Evolutionary conservation across 64 coral and sea anemone species (phyloP), one percentile per base, ranked within the genome.

Genomic region (Stichodactyla helianthus): DNA sequence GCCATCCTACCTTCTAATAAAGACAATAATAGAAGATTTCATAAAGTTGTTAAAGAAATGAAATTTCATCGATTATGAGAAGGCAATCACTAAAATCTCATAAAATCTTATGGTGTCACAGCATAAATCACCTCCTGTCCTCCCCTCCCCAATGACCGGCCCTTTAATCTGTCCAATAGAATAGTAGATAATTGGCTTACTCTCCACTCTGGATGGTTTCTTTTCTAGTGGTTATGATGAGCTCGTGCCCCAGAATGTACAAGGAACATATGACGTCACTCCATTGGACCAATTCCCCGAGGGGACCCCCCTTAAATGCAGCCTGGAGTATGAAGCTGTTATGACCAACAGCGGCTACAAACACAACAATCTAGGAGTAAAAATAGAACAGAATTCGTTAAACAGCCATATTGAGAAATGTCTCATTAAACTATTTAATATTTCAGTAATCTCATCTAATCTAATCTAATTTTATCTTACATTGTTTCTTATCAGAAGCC

Each of bases 231-330:
- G 68, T 63, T 44, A 93, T 55, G 15, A 81, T 61, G 14, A 97
- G 52, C 5, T 97, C 94, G 54, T 97, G 94, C 14, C 94, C 94
- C 51, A 97, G 61, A 17, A 97, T 89, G 19, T 90, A 97, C 56
- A 93, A 12, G 7, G 94, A 87, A 60, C 88, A 92, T 54, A 93
- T 97, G n/a, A 97, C 79, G 79, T 97, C 94, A 25, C 55, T 90
- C 94, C 94, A 97, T 56, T 97, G 94, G 5, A 87, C 88, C 80
- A 97, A 52, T 50, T 97, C 94, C 5, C 94, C 94, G 0, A 90
- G 63, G 35, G 91, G 91, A 20, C 88, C 91, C 71, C 94, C 94
- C 18, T 53, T 85, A 54, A 93, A 97, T 13, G 94, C 94, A 2
- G 5, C 5, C 15, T 90, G 19, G 19, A 97, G 82, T 18, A 96